A percentile compares a stretch with the other conserved stretches of the same genome.
phyloP scores from a whole-genome alignment of 1,140 invertebrate genomes.

The Formica exsecta region DNA sequence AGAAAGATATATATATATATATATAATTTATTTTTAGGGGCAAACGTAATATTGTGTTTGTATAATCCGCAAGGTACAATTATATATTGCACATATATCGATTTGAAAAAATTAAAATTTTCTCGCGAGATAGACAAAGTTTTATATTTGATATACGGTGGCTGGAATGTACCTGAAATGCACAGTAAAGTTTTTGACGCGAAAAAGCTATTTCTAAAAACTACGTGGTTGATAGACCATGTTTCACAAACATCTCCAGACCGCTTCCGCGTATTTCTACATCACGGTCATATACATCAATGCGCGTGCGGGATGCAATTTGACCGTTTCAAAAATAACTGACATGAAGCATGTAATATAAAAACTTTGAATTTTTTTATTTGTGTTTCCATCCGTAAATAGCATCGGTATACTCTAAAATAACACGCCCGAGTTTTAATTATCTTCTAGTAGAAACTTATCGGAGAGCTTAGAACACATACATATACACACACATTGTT shows the following conservation, averaged over 20 bases:
- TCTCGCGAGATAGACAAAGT: not conserved
- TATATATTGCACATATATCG: not conserved
- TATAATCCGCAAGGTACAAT: not conserved
- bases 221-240: not conserved
- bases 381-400: not conserved
- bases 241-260: slow-evolving; percentile 31
- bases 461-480: not conserved
- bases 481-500: not conserved
- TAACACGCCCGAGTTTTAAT: not conserved
- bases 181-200: not conserved
- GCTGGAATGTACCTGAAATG: not conserved
- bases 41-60: too few relatives aligned
- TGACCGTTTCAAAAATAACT: not conserved
- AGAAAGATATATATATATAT: too few relatives aligned
- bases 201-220: slow-evolving; percentile 24
- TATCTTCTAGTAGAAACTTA: slow-evolving; percentile 2
- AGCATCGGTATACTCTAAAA: not conserved
- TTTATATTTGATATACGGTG: slow-evolving; percentile 12
- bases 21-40: too few relatives aligned
- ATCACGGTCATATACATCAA: not conserved
- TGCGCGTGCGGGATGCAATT: not conserved
- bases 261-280: slow-evolving; percentile 9
- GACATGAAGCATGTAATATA: not conserved
- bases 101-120: slow-evolving; percentile 31
- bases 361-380: not conserved